Evolutionary conservation across 2,888 invertebrate genomes (phyloP).

Genomic region (Ceramica pisi): DNA sequence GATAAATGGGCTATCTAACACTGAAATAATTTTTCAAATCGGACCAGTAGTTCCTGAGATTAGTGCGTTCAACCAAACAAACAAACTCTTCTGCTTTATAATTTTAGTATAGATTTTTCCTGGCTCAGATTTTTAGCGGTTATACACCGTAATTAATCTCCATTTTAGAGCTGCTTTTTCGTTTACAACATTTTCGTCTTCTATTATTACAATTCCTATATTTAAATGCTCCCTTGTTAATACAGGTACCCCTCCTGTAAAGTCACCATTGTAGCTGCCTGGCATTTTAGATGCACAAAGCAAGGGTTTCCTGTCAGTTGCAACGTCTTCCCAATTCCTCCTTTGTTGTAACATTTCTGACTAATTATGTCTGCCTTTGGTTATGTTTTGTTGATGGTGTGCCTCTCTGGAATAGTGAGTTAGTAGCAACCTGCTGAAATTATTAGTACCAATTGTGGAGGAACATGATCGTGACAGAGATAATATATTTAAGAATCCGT

Average conservation of each 20-base stretch:
- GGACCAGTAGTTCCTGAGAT: too few species aligned
- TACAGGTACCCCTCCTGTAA: conserved; percentile 1
- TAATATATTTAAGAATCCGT: background rate
- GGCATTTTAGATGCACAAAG: conserved; percentile 42
- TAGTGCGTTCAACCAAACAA: too few species aligned
- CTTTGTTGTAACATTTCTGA: conserved; percentile 43
- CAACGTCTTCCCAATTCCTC: conserved; percentile 20
- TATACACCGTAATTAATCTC: background rate
- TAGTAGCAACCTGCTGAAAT: background rate
- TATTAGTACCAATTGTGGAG: background rate
- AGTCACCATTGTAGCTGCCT: conserved; percentile 19
- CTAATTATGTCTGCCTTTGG: conserved; percentile 27
- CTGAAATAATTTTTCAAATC: too few species aligned
- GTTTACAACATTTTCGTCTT: background rate
- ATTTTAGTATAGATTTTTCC: too few species aligned
- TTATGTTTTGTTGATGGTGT: conserved; percentile 1
- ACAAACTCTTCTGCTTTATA: too few species aligned
- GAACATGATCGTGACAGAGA: background rate
- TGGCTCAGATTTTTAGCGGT: background rate
- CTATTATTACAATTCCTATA: background rate
- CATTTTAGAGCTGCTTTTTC: background rate
- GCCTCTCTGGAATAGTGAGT: background rate
- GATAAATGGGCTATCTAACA: too few species aligned
- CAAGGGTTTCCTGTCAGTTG: conserved; percentile 46
- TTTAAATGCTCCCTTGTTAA: background rate